A percentile compares a stretch with the other conserved stretches of the same genome.
phyloP scores from a whole-genome alignment of 2,113 vertebrate species.

The Romanogobio albipinnatus region DNA sequence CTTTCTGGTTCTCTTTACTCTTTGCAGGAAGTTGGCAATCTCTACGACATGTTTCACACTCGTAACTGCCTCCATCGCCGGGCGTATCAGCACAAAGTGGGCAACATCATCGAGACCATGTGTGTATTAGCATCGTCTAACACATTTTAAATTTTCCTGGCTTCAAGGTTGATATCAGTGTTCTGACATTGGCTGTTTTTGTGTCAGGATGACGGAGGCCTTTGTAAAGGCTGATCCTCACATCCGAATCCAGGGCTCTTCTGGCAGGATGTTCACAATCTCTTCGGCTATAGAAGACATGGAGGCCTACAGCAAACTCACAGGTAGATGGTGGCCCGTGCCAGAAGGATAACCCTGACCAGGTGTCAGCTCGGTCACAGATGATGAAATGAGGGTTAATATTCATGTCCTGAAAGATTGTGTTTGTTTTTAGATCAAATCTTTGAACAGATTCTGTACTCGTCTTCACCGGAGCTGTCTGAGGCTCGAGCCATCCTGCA shows the following conservation, averaged over 20 bases:
- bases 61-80: constrained; percentile 88
- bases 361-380: too few species aligned
- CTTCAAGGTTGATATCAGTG: neutral
- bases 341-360: too few species aligned
- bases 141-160: neutral
- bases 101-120: constrained; percentile 92
- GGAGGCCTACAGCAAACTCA: constrained; percentile 92
- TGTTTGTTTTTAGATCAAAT: constrained; percentile 79
- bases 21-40: constrained; percentile 86
- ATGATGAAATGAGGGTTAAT: neutral
- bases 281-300: constrained; percentile 92
- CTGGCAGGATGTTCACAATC: constrained; percentile 75
- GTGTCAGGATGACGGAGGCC: constrained; percentile 89
- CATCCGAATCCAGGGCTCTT: constrained; percentile 78
- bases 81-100: constrained; percentile 94
- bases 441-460: constrained; percentile 90
- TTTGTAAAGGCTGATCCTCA: constrained; percentile 86
- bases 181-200: constrained; percentile 19
- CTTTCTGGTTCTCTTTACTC: neutral
- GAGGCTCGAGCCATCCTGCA: constrained; percentile 82
- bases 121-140: constrained; percentile 68
- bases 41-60: constrained; percentile 96
- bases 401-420: too few species aligned
- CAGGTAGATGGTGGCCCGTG: constrained; percentile 72
- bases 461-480: constrained; percentile 73